phyloP scores from a whole-genome alignment of 35 echinoderm and acorn worm genomes.

The Lytechinus variegatus region DNA sequence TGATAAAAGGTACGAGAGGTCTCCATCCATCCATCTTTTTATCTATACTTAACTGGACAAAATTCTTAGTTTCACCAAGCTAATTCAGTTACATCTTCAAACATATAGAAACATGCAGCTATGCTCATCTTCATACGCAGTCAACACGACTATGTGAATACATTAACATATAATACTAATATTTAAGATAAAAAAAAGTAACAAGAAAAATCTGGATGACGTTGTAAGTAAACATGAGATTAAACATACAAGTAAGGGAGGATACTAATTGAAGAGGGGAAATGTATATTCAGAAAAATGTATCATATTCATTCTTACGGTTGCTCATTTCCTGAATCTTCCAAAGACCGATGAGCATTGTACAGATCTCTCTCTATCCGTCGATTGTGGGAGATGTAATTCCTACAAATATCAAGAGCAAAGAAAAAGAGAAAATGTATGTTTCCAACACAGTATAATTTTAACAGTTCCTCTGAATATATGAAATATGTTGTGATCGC shows the following conservation, averaged over 20 bases:
- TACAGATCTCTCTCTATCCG: slow-evolving; percentile 92
- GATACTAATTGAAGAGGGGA: background rate
- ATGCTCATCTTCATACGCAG: no score
- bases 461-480: background rate
- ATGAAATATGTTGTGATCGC: background rate
- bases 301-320: slow-evolving; percentile 57
- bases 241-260: background rate
- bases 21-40: no score
- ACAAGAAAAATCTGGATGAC: background rate
- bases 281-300: background rate
- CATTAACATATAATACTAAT: no score
- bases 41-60: no score
- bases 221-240: background rate
- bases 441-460: background rate
- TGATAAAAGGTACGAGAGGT: no score
- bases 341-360: slow-evolving; percentile 73
- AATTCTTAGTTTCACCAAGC: no score
- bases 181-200: no score
- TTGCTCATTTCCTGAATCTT: slow-evolving; percentile 70
- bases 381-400: slow-evolving; percentile 78
- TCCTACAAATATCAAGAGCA: slow-evolving; percentile 45
- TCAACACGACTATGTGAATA: no score
- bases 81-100: no score
- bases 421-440: background rate
- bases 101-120: no score